Conservation (phyloP, 2,797 vertebrate genomes). For the Pangasius larnaudii region DNA sequence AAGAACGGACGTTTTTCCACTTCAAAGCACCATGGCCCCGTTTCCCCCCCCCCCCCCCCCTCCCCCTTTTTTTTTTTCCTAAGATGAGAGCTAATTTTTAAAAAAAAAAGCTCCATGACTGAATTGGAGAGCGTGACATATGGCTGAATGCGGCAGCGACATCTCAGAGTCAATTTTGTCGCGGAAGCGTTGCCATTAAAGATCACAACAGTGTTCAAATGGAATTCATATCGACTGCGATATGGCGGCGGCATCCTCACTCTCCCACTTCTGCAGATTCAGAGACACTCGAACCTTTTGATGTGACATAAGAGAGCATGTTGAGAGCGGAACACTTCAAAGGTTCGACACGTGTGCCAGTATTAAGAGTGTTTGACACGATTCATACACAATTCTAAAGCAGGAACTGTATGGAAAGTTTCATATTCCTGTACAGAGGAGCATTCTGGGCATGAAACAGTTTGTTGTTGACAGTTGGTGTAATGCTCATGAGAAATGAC, state of each 20-base stretch:
- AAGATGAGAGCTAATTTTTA: slow-evolving; percentile 13
- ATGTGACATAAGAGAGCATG: slow-evolving; percentile 19
- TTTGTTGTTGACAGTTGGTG: not conserved
- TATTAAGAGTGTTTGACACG: not conserved
- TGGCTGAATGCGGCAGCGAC: slow-evolving; percentile 10
- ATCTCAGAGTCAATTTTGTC: slow-evolving; percentile 17
- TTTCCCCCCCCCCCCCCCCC: too few relatives aligned
- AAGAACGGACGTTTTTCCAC: slow-evolving; percentile 5
- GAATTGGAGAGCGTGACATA: slow-evolving; percentile 29
- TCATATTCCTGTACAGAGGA: not conserved
- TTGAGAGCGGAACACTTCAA: slow-evolving; percentile 22
- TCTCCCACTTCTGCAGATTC: slow-evolving; percentile 21
- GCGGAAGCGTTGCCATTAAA: slow-evolving; percentile 23
- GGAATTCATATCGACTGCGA: slow-evolving; percentile 13
- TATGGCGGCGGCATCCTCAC: not conserved
- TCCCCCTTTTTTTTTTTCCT: too few relatives aligned
- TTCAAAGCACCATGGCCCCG: slow-evolving; percentile 7
- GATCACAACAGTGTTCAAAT: slow-evolving; percentile 14
- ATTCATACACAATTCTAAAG: not conserved
- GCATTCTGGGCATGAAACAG: not conserved
- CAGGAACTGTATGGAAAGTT: not conserved
- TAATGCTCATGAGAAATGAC: not conserved
- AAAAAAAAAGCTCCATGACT: slow-evolving; percentile 31
- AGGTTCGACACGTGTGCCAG: slow-evolving; percentile 1
- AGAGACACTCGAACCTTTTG: slow-evolving; percentile 13